Evolutionary conservation across 2,113 vertebrate species (phyloP).

Genomic region (Apodemus sylvaticus): DNA sequence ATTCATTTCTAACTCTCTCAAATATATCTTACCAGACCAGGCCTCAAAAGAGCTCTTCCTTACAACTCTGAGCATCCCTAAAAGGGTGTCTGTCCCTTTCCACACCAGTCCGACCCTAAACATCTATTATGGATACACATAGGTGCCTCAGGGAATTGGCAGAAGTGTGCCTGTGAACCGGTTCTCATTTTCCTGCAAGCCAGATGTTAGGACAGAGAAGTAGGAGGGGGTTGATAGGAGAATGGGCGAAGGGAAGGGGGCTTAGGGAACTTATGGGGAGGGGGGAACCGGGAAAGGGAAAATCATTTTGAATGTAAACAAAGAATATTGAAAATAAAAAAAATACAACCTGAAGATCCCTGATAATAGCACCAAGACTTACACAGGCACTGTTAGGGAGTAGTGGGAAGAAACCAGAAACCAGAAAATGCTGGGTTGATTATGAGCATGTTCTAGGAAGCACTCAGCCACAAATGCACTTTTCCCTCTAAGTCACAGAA

Average conservation of each 20-base stretch:
- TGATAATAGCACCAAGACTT: neutral
- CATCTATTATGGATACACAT: rapidly evolving
- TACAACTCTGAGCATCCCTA: neutral
- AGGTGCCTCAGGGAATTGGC: neutral
- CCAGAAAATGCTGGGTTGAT: neutral
- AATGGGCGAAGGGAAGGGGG: too few species aligned
- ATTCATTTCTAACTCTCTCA: neutral
- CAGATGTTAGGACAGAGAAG: too few species aligned
- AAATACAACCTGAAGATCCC: neutral
- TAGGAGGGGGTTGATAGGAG: too few species aligned
- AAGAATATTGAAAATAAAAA: too few species aligned
- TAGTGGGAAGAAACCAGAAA: neutral
- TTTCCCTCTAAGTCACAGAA: neutral
- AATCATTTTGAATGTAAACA: too few species aligned
- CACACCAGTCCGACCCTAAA: neutral
- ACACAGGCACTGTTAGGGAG: neutral
- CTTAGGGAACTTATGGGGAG: too few species aligned
- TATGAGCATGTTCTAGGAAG: neutral
- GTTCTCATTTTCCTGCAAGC: neutral
- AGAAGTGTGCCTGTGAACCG: neutral
- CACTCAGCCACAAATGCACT: neutral
- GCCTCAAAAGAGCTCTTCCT: neutral
- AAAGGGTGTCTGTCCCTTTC: neutral
- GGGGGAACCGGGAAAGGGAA: too few species aligned
- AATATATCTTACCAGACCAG: too few species aligned